Percentiles rank a stretch among this genome's conserved stretches.
phyloP scores from a whole-genome alignment of 2,888 invertebrate genomes.

The Syrista parreyssii region DNA sequence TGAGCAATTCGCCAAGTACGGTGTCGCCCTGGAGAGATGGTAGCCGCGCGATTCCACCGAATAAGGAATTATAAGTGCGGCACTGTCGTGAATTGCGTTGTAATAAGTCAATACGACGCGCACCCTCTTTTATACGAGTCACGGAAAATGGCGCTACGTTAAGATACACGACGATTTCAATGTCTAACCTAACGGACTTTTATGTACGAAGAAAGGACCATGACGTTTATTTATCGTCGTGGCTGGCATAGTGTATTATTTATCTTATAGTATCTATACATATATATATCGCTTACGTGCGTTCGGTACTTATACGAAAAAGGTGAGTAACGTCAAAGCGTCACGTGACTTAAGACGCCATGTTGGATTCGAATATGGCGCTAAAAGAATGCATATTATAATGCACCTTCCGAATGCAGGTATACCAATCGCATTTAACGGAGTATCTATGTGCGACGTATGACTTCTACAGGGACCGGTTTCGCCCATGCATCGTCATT shows the following conservation, averaged over 20 bases:
- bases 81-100: constrained; percentile 44
- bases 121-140: background rate
- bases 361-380: background rate
- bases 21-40: constrained; percentile 53
- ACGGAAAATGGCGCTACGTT: background rate
- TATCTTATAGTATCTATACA: constrained; percentile 16
- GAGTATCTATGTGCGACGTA: background rate
- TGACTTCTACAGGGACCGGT: background rate
- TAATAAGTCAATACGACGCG: constrained; percentile 56
- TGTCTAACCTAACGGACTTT: background rate
- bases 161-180: background rate
- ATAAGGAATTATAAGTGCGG: constrained; percentile 58
- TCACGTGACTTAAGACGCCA: background rate
- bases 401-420: background rate
- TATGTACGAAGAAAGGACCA: background rate
- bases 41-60: constrained; percentile 57
- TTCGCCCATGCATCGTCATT: background rate
- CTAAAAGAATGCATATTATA: background rate
- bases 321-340: background rate
- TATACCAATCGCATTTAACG: background rate
- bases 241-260: constrained; percentile 15
- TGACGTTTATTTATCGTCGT: background rate
- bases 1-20: constrained; percentile 60
- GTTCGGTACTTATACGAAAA: background rate
- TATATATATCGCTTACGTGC: constrained; percentile 17